A percentile compares a stretch with the other conserved stretches of the same genome.
These are phyloP conservation scores for Spodoptera littoralis DNA, from an alignment of 2,888 invertebrate species.

Conservation along the genomic window DNA sequence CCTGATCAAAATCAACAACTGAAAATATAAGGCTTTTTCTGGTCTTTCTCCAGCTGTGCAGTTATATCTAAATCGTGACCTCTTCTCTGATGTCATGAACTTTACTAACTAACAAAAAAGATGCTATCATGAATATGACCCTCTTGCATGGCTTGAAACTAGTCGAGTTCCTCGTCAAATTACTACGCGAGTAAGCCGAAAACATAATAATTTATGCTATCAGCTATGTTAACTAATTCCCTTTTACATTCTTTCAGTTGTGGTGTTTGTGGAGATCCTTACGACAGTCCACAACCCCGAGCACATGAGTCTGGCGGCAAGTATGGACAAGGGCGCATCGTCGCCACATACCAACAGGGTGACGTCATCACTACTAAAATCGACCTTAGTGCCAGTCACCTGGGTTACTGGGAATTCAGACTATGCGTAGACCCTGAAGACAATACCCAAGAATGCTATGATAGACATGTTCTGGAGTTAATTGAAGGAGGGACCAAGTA, in stretches of 20 bases:
- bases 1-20: too few relatives aligned
- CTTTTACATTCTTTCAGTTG: slow-evolving; percentile 79
- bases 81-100: too few relatives aligned
- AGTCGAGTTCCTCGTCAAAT: too few relatives aligned
- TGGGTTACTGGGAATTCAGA: slow-evolving; percentile 95
- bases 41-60: too few relatives aligned
- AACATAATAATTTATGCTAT: too few relatives aligned
- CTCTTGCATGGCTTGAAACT: too few relatives aligned
- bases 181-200: too few relatives aligned
- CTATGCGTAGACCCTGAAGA: slow-evolving; percentile 92
- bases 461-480: slow-evolving; percentile 90
- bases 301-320: slow-evolving; percentile 94
- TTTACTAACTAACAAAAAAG: background rate
- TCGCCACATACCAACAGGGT: slow-evolving; percentile 91
- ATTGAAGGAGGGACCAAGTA: slow-evolving; percentile 88
- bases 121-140: too few relatives aligned
- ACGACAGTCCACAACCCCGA: slow-evolving; percentile 91
- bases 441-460: slow-evolving; percentile 92
- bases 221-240: too few relatives aligned
- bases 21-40: too few relatives aligned
- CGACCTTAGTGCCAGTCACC: slow-evolving; percentile 94
- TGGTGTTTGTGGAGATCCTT: slow-evolving; percentile 95
- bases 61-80: too few relatives aligned
- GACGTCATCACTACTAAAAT: slow-evolving; percentile 92
- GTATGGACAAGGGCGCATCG: slow-evolving; percentile 93